Evolutionary conservation across 92 coral and sea anemone genomes (phyloP).

Genomic region (Porites cylindrica): DNA sequence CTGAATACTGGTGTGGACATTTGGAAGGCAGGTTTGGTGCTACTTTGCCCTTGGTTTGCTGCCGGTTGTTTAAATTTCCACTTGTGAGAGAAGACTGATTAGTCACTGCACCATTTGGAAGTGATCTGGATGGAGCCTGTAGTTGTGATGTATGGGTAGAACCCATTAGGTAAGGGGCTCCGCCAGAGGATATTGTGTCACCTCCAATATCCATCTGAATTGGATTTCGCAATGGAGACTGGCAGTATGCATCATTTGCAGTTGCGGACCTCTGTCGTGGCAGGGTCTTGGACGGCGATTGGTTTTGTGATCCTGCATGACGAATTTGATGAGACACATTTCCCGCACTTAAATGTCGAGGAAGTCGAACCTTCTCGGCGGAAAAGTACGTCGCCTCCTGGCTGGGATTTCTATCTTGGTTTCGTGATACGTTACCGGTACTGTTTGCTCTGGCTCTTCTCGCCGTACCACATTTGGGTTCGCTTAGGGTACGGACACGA

Average conservation of each 20-base stretch:
- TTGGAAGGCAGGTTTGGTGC: not conserved
- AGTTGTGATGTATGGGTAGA: not conserved
- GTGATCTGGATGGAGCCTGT: slow-evolving; percentile 8
- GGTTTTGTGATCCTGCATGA: slow-evolving; percentile 5
- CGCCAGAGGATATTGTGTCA: not conserved
- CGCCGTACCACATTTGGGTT: slow-evolving; percentile 32
- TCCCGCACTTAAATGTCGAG: slow-evolving; percentile 79
- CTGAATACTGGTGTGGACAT: not conserved
- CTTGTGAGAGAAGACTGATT: slow-evolving; percentile 15
- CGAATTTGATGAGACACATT: slow-evolving; percentile 58
- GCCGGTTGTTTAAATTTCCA: slow-evolving; percentile 8
- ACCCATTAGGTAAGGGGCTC: not conserved
- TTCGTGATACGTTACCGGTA: slow-evolving; percentile 72
- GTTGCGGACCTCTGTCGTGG: slow-evolving; percentile 21
- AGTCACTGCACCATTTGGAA: not conserved
- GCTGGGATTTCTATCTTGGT: slow-evolving; percentile 41
- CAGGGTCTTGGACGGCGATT: slow-evolving; percentile 35
- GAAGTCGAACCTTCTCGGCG: slow-evolving; percentile 20
- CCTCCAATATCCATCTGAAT: not conserved
- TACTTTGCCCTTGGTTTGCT: slow-evolving; percentile 9
- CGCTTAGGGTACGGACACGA: slow-evolving; percentile 25
- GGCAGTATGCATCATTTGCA: not conserved
- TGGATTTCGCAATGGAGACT: slow-evolving; percentile 10
- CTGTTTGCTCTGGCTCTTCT: slow-evolving; percentile 51
- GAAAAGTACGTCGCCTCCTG: slow-evolving; percentile 13